Evolutionary conservation across 2,113 vertebrate genomes (phyloP).

Genomic region (Microtus ochrogaster): DNA sequence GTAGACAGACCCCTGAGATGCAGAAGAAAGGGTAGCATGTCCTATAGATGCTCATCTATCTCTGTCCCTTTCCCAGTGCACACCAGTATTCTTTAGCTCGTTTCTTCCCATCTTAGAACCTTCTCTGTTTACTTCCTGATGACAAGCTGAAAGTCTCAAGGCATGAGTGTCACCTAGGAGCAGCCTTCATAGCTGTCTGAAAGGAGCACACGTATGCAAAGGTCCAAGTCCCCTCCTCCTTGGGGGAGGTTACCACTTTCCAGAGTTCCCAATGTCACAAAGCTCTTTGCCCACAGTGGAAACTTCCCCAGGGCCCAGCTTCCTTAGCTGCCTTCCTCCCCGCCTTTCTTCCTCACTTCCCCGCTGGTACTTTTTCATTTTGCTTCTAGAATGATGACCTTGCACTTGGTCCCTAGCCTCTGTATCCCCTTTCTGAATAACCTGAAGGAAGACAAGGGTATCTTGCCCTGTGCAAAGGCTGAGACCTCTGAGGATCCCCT

Average conservation of each 20-base stretch:
- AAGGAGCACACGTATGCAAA: background rate
- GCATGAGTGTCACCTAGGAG: background rate
- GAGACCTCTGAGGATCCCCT: background rate
- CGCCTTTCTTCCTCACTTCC: background rate
- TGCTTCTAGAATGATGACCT: background rate
- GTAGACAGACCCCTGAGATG: background rate
- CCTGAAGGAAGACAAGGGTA: background rate
- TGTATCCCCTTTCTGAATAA: background rate
- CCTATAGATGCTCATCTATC: rapidly evolving
- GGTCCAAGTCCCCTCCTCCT: no score
- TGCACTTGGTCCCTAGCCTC: background rate
- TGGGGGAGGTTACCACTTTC: background rate
- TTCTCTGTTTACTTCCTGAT: background rate
- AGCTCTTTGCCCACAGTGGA: background rate
- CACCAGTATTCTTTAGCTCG: no score
- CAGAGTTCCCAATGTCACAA: background rate
- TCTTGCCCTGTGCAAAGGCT: background rate
- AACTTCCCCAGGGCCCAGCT: background rate
- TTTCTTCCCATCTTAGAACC: background rate
- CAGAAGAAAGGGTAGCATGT: background rate
- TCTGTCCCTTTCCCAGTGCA: background rate
- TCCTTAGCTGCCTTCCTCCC: background rate
- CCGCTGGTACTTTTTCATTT: background rate
- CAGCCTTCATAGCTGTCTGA: background rate
- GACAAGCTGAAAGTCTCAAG: background rate